Evolutionary conservation across 2,113 vertebrate genomes (phyloP).

Genomic region (Pseudorasbora parva): DNA sequence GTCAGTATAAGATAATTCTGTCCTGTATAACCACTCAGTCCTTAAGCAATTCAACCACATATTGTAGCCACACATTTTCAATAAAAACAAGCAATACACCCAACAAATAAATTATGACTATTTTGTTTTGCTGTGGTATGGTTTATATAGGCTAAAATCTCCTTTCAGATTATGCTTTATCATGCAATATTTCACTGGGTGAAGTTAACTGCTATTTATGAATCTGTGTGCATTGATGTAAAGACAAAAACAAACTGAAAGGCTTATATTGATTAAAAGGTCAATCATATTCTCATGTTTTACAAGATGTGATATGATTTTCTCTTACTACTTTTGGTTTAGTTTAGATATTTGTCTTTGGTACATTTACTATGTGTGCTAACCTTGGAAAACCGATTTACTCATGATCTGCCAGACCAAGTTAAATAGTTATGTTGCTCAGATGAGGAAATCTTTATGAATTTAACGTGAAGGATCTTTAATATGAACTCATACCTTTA

Average conservation of each 20-base stretch:
- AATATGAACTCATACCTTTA: background rate
- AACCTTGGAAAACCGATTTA: slow-evolving; percentile 15
- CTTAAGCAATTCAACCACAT: background rate
- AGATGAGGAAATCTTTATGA: slow-evolving; percentile 51
- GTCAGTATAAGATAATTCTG: background rate
- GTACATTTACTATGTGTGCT: too few relatives aligned
- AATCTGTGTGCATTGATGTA: background rate
- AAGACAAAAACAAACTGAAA: background rate
- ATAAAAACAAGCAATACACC: slow-evolving; percentile 4
- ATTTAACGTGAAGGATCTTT: slow-evolving; percentile 3
- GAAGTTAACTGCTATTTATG: background rate
- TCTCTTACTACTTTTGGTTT: background rate
- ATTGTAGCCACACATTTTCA: background rate
- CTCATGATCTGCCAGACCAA: slow-evolving; percentile 63
- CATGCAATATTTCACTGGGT: background rate
- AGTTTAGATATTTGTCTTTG: too few relatives aligned
- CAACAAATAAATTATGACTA: background rate
- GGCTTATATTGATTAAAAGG: background rate
- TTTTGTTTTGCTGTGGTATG: background rate
- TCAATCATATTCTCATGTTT: background rate
- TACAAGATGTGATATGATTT: background rate
- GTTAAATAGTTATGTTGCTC: slow-evolving; percentile 70
- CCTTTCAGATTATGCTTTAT: background rate
- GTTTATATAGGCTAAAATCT: background rate
- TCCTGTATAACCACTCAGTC: background rate